These are phyloP conservation scores for Musca domestica DNA, from an alignment of 1,140 invertebrate genomes.

Conservation along the genomic window DNA sequence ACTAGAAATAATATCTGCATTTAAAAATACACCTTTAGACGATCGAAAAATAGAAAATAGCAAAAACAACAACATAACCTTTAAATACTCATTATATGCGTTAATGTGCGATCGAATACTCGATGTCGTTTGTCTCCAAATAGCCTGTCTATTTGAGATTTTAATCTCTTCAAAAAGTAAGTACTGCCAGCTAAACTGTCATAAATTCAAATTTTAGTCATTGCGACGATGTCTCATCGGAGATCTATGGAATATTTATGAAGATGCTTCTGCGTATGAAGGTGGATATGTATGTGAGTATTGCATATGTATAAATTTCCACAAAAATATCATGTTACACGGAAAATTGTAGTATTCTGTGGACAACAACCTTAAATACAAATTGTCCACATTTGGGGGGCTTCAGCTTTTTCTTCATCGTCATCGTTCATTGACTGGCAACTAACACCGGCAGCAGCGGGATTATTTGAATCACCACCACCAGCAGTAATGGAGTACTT, in stretches of 20 bases:
- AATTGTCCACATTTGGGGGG: constrained; percentile 1
- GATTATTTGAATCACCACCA: too few relatives aligned
- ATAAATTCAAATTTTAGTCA: constrained; percentile 6
- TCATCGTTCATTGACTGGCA: too few relatives aligned
- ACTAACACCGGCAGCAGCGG: too few relatives aligned
- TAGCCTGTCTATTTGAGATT: too few relatives aligned
- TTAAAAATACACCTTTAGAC: constrained; percentile 3
- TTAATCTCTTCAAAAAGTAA: background rate
- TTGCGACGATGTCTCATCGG: background rate
- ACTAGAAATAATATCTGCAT: constrained; percentile 15
- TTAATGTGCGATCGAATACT: too few relatives aligned
- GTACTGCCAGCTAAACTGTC: background rate
- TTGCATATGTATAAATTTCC: background rate
- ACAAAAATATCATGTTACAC: constrained; percentile 12
- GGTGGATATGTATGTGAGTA: background rate
- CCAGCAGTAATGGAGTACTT: background rate
- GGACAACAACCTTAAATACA: background rate
- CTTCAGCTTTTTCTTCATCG: too few relatives aligned
- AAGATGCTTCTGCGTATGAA: too few relatives aligned
- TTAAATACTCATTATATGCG: background rate
- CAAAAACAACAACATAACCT: background rate
- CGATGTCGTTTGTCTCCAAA: too few relatives aligned
- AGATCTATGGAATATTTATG: background rate
- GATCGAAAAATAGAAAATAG: background rate
- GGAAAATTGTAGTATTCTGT: background rate